Conservation (phyloP, 2,113 vertebrate species). For the Phyllostomus hastatus region DNA sequence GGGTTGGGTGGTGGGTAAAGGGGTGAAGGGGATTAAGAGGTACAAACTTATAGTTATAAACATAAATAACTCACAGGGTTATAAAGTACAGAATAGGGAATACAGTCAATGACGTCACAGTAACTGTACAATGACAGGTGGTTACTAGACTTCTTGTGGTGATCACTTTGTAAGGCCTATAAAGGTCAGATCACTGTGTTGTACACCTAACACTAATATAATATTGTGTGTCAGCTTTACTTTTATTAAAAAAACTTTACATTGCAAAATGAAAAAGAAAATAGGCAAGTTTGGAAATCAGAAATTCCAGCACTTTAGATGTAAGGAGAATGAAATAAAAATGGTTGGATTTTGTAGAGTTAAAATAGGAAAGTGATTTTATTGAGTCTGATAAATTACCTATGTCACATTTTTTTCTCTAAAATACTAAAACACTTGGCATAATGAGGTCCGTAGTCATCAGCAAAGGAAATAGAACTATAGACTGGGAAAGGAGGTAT, state of each 20-base stretch:
- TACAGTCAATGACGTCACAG: neutral
- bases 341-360: neutral
- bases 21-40: neutral
- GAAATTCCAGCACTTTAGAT: neutral
- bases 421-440: neutral
- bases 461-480: neutral
- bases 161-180: neutral
- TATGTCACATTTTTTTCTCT: neutral
- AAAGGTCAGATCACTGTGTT: neutral
- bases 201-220: neutral
- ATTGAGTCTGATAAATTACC: neutral
- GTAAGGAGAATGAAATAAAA: neutral
- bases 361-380: neutral
- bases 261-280: neutral
- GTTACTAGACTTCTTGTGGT: neutral
- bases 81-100: neutral
- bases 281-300: neutral
- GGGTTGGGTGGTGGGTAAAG: neutral
- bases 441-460: neutral
- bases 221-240: neutral
- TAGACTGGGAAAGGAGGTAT: neutral
- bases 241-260: neutral
- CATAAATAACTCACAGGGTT: neutral
- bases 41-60: neutral
- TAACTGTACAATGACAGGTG: neutral